These are phyloP conservation scores for Sitodiplosis mosellana DNA, from an alignment of 1,140 invertebrate species.

Conservation along the genomic window DNA sequence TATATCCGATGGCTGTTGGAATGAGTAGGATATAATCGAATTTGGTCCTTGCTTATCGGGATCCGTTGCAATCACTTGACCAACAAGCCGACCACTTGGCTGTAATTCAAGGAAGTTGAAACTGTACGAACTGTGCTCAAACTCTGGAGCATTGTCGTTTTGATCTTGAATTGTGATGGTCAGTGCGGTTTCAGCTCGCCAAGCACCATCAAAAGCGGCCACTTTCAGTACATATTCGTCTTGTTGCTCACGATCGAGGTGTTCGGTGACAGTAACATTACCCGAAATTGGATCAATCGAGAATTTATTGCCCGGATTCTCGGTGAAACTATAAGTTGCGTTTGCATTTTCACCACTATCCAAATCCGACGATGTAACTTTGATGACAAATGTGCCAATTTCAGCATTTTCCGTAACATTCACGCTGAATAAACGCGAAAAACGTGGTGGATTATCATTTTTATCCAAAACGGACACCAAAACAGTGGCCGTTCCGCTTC, in stretches of 20 bases:
- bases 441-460: conserved; percentile 88
- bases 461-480: conserved; percentile 71
- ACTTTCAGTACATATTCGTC: conserved; percentile 83
- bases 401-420: conserved; percentile 92
- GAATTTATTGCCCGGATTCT: conserved; percentile 79
- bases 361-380: conserved; percentile 75
- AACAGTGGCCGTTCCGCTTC: conserved; percentile 71
- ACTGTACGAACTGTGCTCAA: conserved; percentile 68
- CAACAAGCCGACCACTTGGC: conserved; percentile 57
- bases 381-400: conserved; percentile 80
- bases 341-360: conserved; percentile 78
- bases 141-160: conserved; percentile 86
- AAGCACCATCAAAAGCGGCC: conserved; percentile 70
- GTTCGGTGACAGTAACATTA: conserved; percentile 74
- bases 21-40: conserved; percentile 76
- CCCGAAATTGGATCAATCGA: conserved; percentile 71
- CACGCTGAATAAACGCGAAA: conserved; percentile 78
- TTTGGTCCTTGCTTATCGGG: conserved; percentile 86
- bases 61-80: conserved; percentile 74
- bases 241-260: conserved; percentile 71
- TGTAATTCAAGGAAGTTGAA: conserved; percentile 82
- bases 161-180: conserved; percentile 89
- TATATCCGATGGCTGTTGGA: conserved; percentile 75
- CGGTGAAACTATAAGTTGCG: conserved; percentile 71
- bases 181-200: conserved; percentile 70